Evolutionary conservation across 2,797 vertebrate genomes (phyloP).

Genomic region (Ctenopoma kingsleyae): DNA sequence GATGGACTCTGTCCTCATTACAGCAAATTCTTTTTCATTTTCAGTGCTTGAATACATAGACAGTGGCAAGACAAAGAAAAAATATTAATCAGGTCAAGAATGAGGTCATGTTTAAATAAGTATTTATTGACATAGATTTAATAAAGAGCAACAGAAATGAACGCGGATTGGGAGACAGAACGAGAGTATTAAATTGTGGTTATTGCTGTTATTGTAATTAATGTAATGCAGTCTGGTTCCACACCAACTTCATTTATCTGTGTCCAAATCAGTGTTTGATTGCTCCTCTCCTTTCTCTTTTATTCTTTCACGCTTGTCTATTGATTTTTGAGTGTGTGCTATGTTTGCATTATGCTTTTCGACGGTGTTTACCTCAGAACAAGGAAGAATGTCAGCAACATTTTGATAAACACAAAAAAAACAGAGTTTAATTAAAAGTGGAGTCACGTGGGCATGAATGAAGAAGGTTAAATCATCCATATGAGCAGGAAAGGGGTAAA

Average conservation of each 20-base stretch:
- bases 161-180: neutral
- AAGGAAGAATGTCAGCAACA: slow-evolving; percentile 17
- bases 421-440: neutral
- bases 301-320: slow-evolving; percentile 8
- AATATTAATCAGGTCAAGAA: neutral
- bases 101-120: slow-evolving; percentile 7
- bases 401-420: slow-evolving; percentile 17
- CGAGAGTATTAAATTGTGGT: neutral
- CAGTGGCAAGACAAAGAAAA: neutral
- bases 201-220: neutral
- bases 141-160: neutral
- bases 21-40: slow-evolving; percentile 26
- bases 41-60: slow-evolving; percentile 20
- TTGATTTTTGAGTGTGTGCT: slow-evolving; percentile 18
- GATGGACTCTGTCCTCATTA: slow-evolving; percentile 39
- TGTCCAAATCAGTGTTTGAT: slow-evolving; percentile 22
- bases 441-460: neutral
- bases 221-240: slow-evolving; percentile 1
- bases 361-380: slow-evolving; percentile 31
- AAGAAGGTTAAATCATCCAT: neutral
- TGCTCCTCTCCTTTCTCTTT: slow-evolving; percentile 4
- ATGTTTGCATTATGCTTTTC: slow-evolving; percentile 43
- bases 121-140: neutral
- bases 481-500: slow-evolving; percentile 3
- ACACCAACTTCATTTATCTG: slow-evolving; percentile 3